phyloP scores from a whole-genome alignment of 2,113 vertebrate genomes.

The Chlorodrepanis virens region DNA sequence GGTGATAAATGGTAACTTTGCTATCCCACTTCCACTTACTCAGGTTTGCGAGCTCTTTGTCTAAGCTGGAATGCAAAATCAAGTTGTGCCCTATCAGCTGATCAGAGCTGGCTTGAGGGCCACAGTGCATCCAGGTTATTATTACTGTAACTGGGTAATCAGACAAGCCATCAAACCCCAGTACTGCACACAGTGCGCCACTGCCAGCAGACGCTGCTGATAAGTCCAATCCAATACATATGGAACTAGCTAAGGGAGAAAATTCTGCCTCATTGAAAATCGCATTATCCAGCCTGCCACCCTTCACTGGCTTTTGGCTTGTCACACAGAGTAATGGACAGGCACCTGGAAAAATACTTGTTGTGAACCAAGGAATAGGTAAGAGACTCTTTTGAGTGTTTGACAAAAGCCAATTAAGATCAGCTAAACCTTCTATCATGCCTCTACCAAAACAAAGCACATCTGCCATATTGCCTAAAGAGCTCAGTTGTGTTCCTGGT shows the following conservation, averaged over 20 bases:
- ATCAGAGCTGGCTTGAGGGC: background rate
- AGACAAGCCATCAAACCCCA: background rate
- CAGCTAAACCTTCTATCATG: background rate
- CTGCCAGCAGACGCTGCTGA: background rate
- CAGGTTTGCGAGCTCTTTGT: background rate
- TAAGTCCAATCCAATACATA: constrained; percentile 23
- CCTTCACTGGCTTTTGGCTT: constrained; percentile 36
- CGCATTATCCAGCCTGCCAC: constrained; percentile 39
- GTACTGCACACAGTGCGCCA: background rate
- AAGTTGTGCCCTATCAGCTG: background rate
- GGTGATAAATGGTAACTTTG: background rate
- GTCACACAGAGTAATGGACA: constrained; percentile 25
- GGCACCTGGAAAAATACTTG: background rate
- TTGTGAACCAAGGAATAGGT: background rate
- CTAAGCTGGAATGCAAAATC: constrained; percentile 11
- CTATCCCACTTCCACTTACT: background rate
- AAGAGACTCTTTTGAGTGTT: background rate
- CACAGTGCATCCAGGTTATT: background rate
- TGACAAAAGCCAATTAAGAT: constrained; percentile 42
- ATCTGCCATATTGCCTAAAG: background rate
- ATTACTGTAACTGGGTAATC: constrained; percentile 28
- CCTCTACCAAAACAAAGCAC: background rate
- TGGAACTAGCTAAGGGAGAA: constrained; percentile 15
- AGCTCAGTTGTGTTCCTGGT: background rate
- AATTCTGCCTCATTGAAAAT: constrained; percentile 54